Percentiles rank a stretch among this genome's conserved stretches.
These are phyloP conservation scores for Leptocoma aspasia DNA, from an alignment of 2,113 vertebrate genomes.

Conservation along the genomic window DNA sequence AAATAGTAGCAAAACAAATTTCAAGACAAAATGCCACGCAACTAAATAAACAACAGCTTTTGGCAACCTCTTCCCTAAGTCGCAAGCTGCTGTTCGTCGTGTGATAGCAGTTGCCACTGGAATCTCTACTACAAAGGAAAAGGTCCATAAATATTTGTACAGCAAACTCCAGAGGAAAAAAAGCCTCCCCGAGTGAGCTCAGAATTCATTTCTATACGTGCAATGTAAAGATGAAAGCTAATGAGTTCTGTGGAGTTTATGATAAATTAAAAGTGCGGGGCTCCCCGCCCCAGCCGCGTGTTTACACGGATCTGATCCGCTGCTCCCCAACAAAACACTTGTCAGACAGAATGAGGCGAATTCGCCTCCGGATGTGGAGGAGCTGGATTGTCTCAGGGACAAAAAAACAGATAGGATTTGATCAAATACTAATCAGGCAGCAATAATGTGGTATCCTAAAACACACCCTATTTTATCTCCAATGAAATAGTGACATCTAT, in stretches of 20 bases:
- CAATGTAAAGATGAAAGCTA: constrained; percentile 62
- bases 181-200: constrained; percentile 18
- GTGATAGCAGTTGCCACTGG: constrained; percentile 16
- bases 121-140: constrained; percentile 50
- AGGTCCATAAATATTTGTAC: constrained; percentile 71
- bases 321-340: constrained; percentile 26
- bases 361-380: background rate
- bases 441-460: constrained; percentile 21
- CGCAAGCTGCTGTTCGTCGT: constrained; percentile 1
- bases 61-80: constrained; percentile 41
- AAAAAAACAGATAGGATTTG: background rate
- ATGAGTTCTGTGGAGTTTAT: constrained; percentile 52
- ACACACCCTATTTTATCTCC: constrained; percentile 4
- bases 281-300: background rate
- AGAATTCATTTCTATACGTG: constrained; percentile 23
- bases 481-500: constrained; percentile 20
- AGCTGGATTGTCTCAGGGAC: background rate
- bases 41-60: constrained; percentile 64
- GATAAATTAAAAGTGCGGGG: constrained; percentile 55
- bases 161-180: constrained; percentile 60
- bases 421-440: constrained; percentile 39
- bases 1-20: constrained; percentile 43
- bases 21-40: constrained; percentile 15
- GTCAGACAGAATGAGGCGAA: constrained; percentile 46
- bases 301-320: constrained; percentile 29